A percentile compares a stretch with the other conserved stretches of the same genome.
Conservation (phyloP, 1,140 invertebrate species). For the Aphelinus certus region DNA sequence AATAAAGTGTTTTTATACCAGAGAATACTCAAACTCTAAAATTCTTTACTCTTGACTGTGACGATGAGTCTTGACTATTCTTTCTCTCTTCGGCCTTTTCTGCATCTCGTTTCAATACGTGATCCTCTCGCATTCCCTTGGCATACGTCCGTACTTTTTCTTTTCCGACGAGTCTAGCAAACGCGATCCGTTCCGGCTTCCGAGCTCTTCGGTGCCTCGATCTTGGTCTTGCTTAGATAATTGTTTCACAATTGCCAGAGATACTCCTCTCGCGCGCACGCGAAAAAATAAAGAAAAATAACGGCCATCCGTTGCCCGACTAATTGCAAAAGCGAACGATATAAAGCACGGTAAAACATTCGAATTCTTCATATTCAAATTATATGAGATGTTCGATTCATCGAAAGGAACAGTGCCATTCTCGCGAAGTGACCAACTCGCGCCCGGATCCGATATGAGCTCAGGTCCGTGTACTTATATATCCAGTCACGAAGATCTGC, state of each 20-base stretch:
- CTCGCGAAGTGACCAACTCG: constrained; percentile 42
- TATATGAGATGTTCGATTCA: constrained; percentile 33
- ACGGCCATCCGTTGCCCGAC: constrained; percentile 6
- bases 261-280: constrained; percentile 34
- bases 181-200: constrained; percentile 18
- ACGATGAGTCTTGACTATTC: constrained; percentile 25
- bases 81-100: constrained; percentile 39
- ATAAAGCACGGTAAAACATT: neutral
- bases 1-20: constrained; percentile 43
- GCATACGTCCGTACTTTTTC: constrained; percentile 21
- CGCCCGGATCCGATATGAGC: constrained; percentile 35
- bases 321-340: constrained; percentile 11
- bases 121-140: constrained; percentile 25
- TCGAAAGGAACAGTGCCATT: constrained; percentile 50
- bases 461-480: constrained; percentile 19
- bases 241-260: constrained; percentile 36
- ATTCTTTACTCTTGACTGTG: neutral
- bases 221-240: constrained; percentile 42
- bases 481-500: no score
- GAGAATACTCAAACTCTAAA: constrained; percentile 24
- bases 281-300: neutral
- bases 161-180: constrained; percentile 25
- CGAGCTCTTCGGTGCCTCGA: constrained; percentile 43
- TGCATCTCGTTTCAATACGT: constrained; percentile 13
- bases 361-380: constrained; percentile 14